These are phyloP conservation scores for Lepus americanus DNA, from an alignment of 2,113 vertebrate genomes.

Conservation along the genomic window DNA sequence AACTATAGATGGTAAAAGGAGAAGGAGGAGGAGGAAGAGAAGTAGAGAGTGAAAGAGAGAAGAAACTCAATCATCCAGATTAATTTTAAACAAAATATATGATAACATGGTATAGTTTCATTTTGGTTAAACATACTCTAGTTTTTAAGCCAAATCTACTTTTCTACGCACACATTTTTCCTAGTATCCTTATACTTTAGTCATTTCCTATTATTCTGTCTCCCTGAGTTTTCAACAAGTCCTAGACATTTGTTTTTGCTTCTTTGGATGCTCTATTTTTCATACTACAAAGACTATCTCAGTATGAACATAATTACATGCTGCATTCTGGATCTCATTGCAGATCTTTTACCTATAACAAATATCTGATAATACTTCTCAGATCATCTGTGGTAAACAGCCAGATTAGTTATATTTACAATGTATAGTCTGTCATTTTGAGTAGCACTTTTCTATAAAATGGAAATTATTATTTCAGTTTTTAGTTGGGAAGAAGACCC, in stretches of 20 bases:
- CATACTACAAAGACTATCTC: background rate
- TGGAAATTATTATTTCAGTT: background rate
- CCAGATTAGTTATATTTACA: background rate
- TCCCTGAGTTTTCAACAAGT: background rate
- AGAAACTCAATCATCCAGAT: background rate
- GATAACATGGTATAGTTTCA: background rate
- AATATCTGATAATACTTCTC: background rate
- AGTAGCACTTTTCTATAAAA: background rate
- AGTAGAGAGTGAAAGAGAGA: background rate
- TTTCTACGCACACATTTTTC: conserved; percentile 1
- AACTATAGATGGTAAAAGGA: background rate
- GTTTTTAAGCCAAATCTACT: background rate
- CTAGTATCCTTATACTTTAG: background rate
- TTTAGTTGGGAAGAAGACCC: background rate
- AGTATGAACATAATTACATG: background rate
- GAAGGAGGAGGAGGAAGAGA: background rate
- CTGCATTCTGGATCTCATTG: background rate
- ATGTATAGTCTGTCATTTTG: background rate
- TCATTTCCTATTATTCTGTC: background rate
- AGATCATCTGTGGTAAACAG: background rate
- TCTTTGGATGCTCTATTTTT: background rate
- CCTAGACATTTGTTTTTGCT: background rate
- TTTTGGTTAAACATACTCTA: background rate
- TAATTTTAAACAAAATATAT: background rate
- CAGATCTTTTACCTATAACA: background rate